These are phyloP conservation scores for Siderastrea siderea DNA, from an alignment of 92 coral and sea anemone species.

Conservation along the genomic window DNA sequence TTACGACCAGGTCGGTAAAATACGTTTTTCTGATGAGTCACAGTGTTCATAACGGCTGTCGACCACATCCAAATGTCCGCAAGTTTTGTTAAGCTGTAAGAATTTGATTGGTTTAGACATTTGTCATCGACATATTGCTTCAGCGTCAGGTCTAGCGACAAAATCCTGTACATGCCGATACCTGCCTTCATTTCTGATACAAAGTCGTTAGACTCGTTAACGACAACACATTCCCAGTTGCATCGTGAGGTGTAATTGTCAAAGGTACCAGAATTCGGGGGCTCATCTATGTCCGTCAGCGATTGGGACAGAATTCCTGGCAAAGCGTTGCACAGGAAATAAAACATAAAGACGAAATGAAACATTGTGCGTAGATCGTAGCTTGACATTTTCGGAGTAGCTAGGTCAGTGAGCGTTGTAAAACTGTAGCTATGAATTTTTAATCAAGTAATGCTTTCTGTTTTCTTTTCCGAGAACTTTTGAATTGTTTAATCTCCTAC, in stretches of 20 bases:
- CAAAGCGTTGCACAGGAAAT: neutral
- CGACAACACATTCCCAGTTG: neutral
- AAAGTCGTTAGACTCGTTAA: neutral
- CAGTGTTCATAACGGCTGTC: neutral
- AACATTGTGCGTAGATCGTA: neutral
- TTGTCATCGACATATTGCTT: neutral
- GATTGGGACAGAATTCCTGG: too few relatives aligned
- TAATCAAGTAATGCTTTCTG: neutral
- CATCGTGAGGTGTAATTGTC: neutral
- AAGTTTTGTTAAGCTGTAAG: neutral
- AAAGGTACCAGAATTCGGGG: neutral
- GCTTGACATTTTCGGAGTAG: neutral
- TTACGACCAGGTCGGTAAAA: neutral
- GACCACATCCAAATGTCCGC: constrained; percentile 7
- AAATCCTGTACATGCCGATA: neutral
- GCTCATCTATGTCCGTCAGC: too few relatives aligned
- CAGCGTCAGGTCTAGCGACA: neutral
- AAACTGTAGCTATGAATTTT: neutral
- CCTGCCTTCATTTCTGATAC: neutral
- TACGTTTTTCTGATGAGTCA: neutral
- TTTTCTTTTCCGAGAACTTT: neutral
- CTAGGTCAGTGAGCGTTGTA: neutral
- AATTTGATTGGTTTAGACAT: neutral
- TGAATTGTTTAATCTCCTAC: neutral
- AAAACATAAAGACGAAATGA: neutral